Percentiles rank a stretch among this genome's conserved stretches.
Conservation (phyloP, 2,888 invertebrate species). For the Nomada hirtipes region DNA sequence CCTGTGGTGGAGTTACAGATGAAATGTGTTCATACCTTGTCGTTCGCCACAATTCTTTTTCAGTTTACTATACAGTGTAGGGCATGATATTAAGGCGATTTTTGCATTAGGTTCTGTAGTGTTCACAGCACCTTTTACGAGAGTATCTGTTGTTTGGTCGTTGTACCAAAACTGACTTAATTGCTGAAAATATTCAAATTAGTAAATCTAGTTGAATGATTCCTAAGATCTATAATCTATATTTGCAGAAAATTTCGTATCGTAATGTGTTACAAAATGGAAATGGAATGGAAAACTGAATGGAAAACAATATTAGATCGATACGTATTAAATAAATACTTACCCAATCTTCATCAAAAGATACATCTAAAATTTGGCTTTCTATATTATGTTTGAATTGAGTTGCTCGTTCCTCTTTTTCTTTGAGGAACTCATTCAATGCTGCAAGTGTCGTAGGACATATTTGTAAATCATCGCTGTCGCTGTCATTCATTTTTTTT, state of each 20-base stretch:
- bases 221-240: constrained; percentile 1
- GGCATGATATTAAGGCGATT: constrained; percentile 95
- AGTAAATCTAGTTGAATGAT: not conserved
- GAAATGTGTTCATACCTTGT: constrained; percentile 83
- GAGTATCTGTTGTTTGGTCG: constrained; percentile 89
- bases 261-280: not conserved
- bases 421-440: constrained; percentile 91
- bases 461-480: constrained; percentile 87
- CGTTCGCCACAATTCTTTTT: constrained; percentile 85
- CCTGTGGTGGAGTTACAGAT: constrained; percentile 1
- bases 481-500: constrained; percentile 73
- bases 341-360: constrained; percentile 94
- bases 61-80: constrained; percentile 91
- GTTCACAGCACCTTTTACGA: constrained; percentile 89
- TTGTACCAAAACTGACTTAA: constrained; percentile 99
- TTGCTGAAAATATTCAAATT: constrained; percentile 88
- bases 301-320: not conserved
- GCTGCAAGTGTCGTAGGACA: constrained; percentile 90
- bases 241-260: not conserved
- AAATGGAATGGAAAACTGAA: not conserved
- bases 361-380: constrained; percentile 83
- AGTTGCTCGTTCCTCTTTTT: constrained; percentile 88
- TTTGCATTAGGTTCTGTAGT: constrained; percentile 86
- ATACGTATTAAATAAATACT: constrained; percentile 48
- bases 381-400: constrained; percentile 83